Base-by-base conservation (phyloP, 2,888 invertebrate genomes). In the Hedya salicella region DNA sequence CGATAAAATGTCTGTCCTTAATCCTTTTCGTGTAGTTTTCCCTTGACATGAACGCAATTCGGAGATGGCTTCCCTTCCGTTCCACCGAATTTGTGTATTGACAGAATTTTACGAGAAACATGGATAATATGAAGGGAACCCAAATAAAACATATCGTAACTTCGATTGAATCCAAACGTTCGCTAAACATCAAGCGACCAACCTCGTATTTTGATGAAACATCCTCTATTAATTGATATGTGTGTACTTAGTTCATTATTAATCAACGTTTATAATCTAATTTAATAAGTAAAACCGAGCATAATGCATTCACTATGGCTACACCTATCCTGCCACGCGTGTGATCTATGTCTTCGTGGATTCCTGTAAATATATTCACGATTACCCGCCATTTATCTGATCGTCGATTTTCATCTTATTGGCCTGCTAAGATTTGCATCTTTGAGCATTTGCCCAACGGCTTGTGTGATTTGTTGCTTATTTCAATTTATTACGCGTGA, bases 401-500 rank as follows among this genome's bases (percentile, higher is more conserved):
- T 52, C 57, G 50, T 44, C 21, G 50, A 36, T 64, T 64, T 52
- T 59, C 44, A 39, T 64, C 57, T 64, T 64, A 36, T 40, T 48
- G 62, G 32, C 49, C 16, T 42, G 48, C 62, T 50, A 50, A n/a
- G n/a, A n/a, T n/a, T n/a, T n/a, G n/a, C n/a, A 61, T 42, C 49
- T 44, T 54, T 40, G 50, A 59, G n/a, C 61, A 72, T 75, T 78
- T 78, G 74, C 71, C 70, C 69, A 69, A 63, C 70, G 71, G 68
- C 69, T 68, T 62, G 54, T 69, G 69, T 74, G 76, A 78, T 79
- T 76, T 79, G 78, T 80, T 72, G 72, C 74, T 76, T 76, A 78
- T 74, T 69, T 60, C 73, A 77, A 75, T 81, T 79, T 81, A 77
- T 75, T 77, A 79, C 75, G 74, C 74, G 69, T 78, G 71, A 77